Base-by-base conservation (phyloP, 2,888 invertebrate genomes). In the Pollenia amentaria region DNA sequence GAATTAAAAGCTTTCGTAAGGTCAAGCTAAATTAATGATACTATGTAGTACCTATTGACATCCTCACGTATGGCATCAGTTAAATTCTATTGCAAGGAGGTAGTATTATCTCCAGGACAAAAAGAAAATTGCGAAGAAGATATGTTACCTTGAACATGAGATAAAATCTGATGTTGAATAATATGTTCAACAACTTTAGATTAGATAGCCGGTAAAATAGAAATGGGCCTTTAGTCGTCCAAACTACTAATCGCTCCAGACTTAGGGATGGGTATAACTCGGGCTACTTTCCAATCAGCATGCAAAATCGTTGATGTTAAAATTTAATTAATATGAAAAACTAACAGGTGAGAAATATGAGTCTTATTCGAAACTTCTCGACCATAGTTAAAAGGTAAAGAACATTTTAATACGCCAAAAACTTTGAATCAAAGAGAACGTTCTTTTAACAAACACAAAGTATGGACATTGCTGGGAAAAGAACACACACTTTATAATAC, bases 241-340 rank as follows among this genome's bases (percentile, higher is more conserved):
- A 38, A 51, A 21, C 21, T 14, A 16, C 11, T 38, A 44, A 65
- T 51, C 1, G 9, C 16, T 18, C 2, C 9, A 40, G 29, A 9
- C 21, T 75, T 75, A 38, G 75, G 62, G 38, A 75, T 62, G 1
- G 57, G n/a, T n/a, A n/a, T n/a, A n/a, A n/a, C n/a, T n/a, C n/a
- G n/a, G n/a, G n/a, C n/a, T n/a, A n/a, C n/a, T n/a, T n/a, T n/a
- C n/a, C n/a, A n/a, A n/a, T n/a, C n/a, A n/a, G n/a, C n/a, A n/a
- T n/a, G n/a, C n/a, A n/a, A n/a, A n/a, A n/a, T n/a, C n/a, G n/a
- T n/a, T n/a, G n/a, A n/a, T n/a, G n/a, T n/a, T n/a, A n/a, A n/a
- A n/a, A n/a, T n/a, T n/a, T n/a, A n/a, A n/a, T n/a, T n/a, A n/a
- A n/a, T n/a, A n/a, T n/a, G n/a, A 21, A 38, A 29, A 11, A 60